These are phyloP conservation scores for Apogon hyalosoma DNA, from an alignment of 2,797 vertebrate genomes.

Conservation along the genomic window DNA sequence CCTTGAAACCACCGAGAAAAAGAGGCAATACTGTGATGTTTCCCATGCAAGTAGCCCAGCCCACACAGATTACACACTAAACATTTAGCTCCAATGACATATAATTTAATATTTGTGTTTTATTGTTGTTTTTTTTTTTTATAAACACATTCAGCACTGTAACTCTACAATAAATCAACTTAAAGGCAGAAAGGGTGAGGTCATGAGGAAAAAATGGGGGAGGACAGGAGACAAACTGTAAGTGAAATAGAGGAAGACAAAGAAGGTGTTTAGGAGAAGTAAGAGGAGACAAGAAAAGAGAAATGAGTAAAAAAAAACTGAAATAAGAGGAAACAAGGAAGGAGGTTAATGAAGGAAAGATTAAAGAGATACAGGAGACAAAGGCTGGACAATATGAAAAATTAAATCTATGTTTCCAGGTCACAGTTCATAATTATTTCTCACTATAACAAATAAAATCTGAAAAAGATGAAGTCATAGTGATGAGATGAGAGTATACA, in stretches of 20 bases:
- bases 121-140: background rate
- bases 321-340: background rate
- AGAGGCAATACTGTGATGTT: background rate
- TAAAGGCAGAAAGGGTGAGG: constrained; percentile 22
- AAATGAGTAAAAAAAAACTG: background rate
- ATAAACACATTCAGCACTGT: constrained; percentile 11
- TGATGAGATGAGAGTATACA: constrained; percentile 4
- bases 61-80: constrained; percentile 10
- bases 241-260: constrained; percentile 14
- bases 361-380: constrained; percentile 11
- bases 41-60: background rate
- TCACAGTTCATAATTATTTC: background rate
- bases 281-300: constrained; percentile 25
- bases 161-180: constrained; percentile 43
- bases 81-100: constrained; percentile 7
- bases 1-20: constrained; percentile 28
- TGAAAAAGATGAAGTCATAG: background rate
- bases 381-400: background rate
- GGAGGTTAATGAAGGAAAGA: background rate
- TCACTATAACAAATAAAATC: background rate
- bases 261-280: constrained; percentile 31
- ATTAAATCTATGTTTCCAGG: background rate
- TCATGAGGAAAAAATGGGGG: constrained; percentile 29
- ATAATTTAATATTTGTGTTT: constrained; percentile 11
- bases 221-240: constrained; percentile 15